Percentiles rank a stretch among this genome's conserved stretches.
phyloP scores from a whole-genome alignment of 2,888 invertebrate species.

The Linyphia triangularis region DNA sequence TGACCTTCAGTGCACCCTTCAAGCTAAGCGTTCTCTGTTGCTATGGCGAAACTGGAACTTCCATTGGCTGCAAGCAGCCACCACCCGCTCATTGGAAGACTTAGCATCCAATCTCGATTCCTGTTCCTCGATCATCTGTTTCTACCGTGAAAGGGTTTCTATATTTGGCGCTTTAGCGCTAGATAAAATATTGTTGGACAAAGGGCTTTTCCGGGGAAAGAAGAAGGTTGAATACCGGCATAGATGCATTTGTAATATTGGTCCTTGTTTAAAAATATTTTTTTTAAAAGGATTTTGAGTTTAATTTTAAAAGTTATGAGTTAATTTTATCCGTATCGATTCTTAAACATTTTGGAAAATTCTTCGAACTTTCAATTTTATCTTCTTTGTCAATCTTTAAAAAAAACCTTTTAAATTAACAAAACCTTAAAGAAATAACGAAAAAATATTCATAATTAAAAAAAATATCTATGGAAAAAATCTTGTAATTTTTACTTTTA shows the following conservation, averaged over 20 bases:
- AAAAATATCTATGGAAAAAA: no score
- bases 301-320: no score
- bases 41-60: slow-evolving; percentile 61
- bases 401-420: no score
- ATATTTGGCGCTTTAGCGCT: slow-evolving; percentile 34
- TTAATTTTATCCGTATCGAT: no score
- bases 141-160: slow-evolving; percentile 36
- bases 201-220: background rate
- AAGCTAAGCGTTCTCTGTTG: slow-evolving; percentile 71
- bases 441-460: no score
- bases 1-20: slow-evolving; percentile 74
- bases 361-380: no score
- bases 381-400: no score
- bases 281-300: no score
- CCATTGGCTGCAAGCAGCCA: slow-evolving; percentile 53
- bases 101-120: slow-evolving; percentile 65
- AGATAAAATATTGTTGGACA: background rate
- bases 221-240: background rate
- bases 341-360: no score
- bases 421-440: no score
- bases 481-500: no score
- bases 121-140: slow-evolving; percentile 71
- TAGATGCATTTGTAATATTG: background rate
- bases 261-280: no score
- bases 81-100: slow-evolving; percentile 71